These are phyloP conservation scores for Andinoacara biseriatus DNA, from an alignment of 2,113 vertebrate species.

Conservation along the genomic window DNA sequence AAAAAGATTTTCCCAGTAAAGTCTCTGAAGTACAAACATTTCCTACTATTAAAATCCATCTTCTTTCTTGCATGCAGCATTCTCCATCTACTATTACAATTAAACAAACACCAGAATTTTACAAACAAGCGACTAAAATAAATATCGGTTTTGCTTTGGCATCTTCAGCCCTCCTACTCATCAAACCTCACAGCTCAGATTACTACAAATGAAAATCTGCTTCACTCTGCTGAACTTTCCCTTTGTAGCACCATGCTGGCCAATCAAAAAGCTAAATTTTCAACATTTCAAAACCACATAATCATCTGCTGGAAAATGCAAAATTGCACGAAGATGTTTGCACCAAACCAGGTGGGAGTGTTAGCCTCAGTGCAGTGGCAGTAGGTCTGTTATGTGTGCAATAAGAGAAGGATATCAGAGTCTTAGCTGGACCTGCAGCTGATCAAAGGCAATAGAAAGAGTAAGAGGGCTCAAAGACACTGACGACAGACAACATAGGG, in stretches of 20 bases:
- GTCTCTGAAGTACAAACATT: slow-evolving; percentile 19
- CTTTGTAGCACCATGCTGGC: neutral
- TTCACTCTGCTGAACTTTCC: neutral
- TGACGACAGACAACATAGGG: slow-evolving; percentile 21
- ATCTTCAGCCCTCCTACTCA: slow-evolving; percentile 51
- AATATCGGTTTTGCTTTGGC: slow-evolving; percentile 41
- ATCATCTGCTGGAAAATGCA: neutral
- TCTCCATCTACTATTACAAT: slow-evolving; percentile 22
- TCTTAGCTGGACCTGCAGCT: slow-evolving; percentile 53
- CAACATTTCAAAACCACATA: neutral
- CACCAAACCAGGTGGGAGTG: neutral
- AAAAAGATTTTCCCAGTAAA: neutral
- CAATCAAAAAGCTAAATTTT: neutral
- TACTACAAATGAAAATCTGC: neutral
- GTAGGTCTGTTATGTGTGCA: slow-evolving; percentile 11
- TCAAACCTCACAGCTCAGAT: slow-evolving; percentile 70
- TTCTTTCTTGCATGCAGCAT: slow-evolving; percentile 17
- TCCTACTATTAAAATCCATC: slow-evolving; percentile 12
- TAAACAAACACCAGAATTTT: slow-evolving; percentile 34
- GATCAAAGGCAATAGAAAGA: slow-evolving; percentile 63
- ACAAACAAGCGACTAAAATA: slow-evolving; percentile 34
- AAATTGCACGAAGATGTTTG: slow-evolving; percentile 8
- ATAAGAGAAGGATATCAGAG: neutral
- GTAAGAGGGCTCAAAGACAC: slow-evolving; percentile 58
- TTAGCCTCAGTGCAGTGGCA: slow-evolving; percentile 3